A percentile compares a stretch with the other conserved stretches of the same genome.
Evolutionary conservation across 2,888 invertebrate species (phyloP).

Genomic region (Cyclophora albipunctata): DNA sequence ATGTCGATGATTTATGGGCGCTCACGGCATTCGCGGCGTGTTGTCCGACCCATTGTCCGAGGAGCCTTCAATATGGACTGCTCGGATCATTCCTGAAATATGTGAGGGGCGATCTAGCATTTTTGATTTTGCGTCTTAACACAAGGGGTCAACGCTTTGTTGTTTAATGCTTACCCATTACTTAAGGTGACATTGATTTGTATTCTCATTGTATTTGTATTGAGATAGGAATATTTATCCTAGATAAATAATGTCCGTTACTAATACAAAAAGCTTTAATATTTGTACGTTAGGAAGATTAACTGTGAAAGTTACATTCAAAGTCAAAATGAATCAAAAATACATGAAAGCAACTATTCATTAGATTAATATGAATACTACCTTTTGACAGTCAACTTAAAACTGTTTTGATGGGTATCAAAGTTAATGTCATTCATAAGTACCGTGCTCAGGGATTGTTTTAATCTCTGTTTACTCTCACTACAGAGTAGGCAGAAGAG

Average conservation of each 20-base stretch:
- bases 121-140: conserved; percentile 60
- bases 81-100: conserved; percentile 59
- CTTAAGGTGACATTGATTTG: conserved; percentile 40
- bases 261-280: not conserved
- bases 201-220: conserved; percentile 31
- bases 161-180: conserved; percentile 34
- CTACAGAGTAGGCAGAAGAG: too few relatives aligned
- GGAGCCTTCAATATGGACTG: conserved; percentile 56
- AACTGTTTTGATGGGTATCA: too few relatives aligned
- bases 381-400: too few relatives aligned
- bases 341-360: too few relatives aligned
- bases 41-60: conserved; percentile 66
- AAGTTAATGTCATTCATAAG: too few relatives aligned
- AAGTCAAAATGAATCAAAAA: too few relatives aligned
- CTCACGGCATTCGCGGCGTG: conserved; percentile 64
- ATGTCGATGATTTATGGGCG: conserved; percentile 70
- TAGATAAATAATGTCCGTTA: conserved; percentile 14
- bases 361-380: too few relatives aligned
- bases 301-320: too few relatives aligned
- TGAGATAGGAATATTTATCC: conserved; percentile 23
- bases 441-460: too few relatives aligned
- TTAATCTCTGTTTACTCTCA: too few relatives aligned
- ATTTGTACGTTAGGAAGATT: too few relatives aligned
- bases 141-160: conserved; percentile 44
- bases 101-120: conserved; percentile 47